Evolutionary conservation across 1,140 invertebrate species (phyloP), one percentile per base, ranked within the genome.

Genomic region (Heliconius nattereri): DNA sequence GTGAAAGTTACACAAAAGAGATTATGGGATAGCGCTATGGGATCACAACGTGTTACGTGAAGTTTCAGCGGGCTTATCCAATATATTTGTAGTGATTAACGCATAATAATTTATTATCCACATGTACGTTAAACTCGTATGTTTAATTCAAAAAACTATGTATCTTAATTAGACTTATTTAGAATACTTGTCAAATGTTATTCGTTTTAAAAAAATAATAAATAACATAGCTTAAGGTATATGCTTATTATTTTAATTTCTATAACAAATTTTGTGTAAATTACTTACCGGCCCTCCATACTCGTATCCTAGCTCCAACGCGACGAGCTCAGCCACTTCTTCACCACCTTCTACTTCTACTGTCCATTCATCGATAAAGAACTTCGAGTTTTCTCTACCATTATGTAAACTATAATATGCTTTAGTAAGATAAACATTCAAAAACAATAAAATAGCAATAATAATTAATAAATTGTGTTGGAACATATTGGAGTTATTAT

Each of bases 361-460:
- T 2, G 95, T 94, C 96, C 96, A 96, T 86, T 96, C 95, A 79
- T 96, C 95, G 32, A 91, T 88, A 79, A 93, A 96, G 20, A 85
- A 82, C 37, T 90, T 89, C 8, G 85, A 83, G 7, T 86, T 79
- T 81, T 95, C 91, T 73, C 81, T 66, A 52, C 91, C 94, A 75
- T 88, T 89, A 76, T 94, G 93, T 16, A 87, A 83, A 57, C 86
- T 82, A 87, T 92, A 86, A 23, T 86, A 85, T 45, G 71, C 35
- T 9, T 72, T 89, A 87, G 87, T 93, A 83, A 81, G 79, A 82
- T 26, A 66, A 13, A 78, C 78, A 81, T 76, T 7, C 71, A 81
- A 29, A 60, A 72, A 80, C 79, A 77, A 52, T 75, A 73, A 37
- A 54, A 7, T 2, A 20, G 23, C 29, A 71, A 76, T 35, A n/a